Evolutionary conservation across 2,797 vertebrate species (phyloP), one percentile per base, ranked within the genome.

Genomic region (Distichodus sexfasciatus): DNA sequence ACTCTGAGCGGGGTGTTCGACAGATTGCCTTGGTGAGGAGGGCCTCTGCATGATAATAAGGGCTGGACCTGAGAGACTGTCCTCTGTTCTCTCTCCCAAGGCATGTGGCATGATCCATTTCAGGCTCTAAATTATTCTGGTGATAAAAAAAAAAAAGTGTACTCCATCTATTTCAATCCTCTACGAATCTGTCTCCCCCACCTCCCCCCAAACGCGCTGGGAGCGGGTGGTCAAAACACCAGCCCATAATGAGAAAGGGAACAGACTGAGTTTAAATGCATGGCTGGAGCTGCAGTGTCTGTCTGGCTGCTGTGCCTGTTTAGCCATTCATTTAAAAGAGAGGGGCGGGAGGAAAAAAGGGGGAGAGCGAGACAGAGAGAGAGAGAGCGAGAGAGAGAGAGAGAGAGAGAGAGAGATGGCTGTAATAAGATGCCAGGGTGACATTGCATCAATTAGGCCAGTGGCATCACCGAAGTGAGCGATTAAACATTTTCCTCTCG

Each of bases 1-100:
- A 21, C 40, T 53, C n/a, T 64, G 28, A 72, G 61, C 36, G 54
- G 51, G 60, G 46, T 72, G 57, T 58, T 65, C 66, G 66, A 69
- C 69, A 79, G 70, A 76, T 59, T 79, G 63, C 53, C 57, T 59
- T 24, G 50, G 44, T 33, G 21, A 73, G 41, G 40, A 66, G 47
- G 59, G 46, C 74, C 51, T 68, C 63, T 61, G 64, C 58, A 76
- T 79, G 43, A 76, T 76, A 79, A 79, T 74, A 68, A 68, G 64
- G 67, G 62, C 46, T 68, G 47, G 57, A 67, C 28, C 21, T 72
- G 64, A 58, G 51, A 29, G 69, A 68, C 51, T 29, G 19, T 43
- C 44, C 57, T 76, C 48, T 23, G 35, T 60, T 57, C 65, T 65
- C 33, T 55, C 53, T 75, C 44, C 33, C n/a, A 15, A 70, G 50